phyloP scores from a whole-genome alignment of 2,888 invertebrate species.

The Tachina lurida region DNA sequence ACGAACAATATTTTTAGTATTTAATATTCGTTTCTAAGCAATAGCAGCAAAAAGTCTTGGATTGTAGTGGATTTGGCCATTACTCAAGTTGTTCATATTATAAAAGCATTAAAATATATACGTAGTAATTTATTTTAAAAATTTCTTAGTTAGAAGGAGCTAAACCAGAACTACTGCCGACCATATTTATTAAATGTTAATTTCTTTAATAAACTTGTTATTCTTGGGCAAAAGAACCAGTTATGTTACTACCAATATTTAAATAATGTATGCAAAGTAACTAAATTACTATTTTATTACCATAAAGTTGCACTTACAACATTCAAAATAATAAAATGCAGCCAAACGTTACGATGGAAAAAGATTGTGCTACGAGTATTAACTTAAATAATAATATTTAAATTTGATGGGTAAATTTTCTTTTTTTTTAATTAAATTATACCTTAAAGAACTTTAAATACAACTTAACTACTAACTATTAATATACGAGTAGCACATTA shows the following conservation, averaged over 20 bases:
- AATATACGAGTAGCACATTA: too few relatives aligned
- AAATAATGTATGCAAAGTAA: conserved; percentile 19
- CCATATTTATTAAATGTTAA: conserved; percentile 23
- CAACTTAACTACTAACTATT: too few relatives aligned
- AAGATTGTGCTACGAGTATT: not conserved
- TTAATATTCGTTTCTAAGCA: conserved; percentile 9
- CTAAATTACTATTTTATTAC: conserved; percentile 22
- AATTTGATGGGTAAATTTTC: not conserved
- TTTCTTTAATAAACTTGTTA: conserved; percentile 15
- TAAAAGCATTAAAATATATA: conserved; percentile 13
- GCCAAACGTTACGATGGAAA: not conserved
- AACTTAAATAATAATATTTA: not conserved
- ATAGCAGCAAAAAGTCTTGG: not conserved
- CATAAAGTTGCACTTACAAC: conserved; percentile 1
- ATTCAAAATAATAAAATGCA: not conserved
- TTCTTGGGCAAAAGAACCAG: conserved; percentile 1
- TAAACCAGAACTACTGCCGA: conserved; percentile 13
- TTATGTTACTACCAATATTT: conserved; percentile 29
- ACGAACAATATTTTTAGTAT: conserved; percentile 4
- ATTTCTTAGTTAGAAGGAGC: not conserved
- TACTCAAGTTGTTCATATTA: conserved; percentile 24
- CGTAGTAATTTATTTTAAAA: not conserved
- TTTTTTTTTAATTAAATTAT: too few relatives aligned
- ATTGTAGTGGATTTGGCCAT: not conserved
- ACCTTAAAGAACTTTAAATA: too few relatives aligned